Conservation (phyloP, 2,797 vertebrate genomes). For the Ptychadena robeensis region DNA sequence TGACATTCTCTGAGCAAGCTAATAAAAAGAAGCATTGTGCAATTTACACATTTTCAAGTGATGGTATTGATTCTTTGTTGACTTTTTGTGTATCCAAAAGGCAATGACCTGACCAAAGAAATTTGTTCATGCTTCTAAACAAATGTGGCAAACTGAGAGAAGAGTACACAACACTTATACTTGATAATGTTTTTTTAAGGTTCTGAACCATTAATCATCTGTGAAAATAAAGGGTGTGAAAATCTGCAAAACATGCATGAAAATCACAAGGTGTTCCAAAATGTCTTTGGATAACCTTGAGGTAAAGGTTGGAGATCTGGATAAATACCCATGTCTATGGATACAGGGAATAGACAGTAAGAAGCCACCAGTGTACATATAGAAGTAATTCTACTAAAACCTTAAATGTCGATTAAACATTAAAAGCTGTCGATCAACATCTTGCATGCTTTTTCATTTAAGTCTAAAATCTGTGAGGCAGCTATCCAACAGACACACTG, state of each 20-base stretch:
- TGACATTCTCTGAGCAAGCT: not conserved
- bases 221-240: slow-evolving; percentile 67
- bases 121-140: slow-evolving; percentile 42
- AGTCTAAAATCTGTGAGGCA: not conserved
- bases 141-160: slow-evolving; percentile 34
- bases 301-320: slow-evolving; percentile 47
- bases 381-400: no score
- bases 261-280: slow-evolving; percentile 54
- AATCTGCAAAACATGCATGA: slow-evolving; percentile 62
- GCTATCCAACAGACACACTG: no score
- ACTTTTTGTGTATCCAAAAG: slow-evolving; percentile 53
- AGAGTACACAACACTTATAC: slow-evolving; percentile 33
- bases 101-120: slow-evolving; percentile 47
- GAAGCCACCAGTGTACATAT: not conserved
- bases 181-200: slow-evolving; percentile 63
- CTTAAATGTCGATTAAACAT: no score
- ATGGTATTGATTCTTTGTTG: slow-evolving; percentile 54
- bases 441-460: no score
- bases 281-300: slow-evolving; percentile 64
- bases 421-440: no score
- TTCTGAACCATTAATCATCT: slow-evolving; percentile 38
- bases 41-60: slow-evolving; percentile 61
- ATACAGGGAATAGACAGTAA: not conserved
- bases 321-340: slow-evolving; percentile 1
- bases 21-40: slow-evolving; percentile 41